These are phyloP conservation scores for Pomatorhinus ruficollis DNA, from an alignment of 2,113 vertebrate genomes.

Conservation along the genomic window DNA sequence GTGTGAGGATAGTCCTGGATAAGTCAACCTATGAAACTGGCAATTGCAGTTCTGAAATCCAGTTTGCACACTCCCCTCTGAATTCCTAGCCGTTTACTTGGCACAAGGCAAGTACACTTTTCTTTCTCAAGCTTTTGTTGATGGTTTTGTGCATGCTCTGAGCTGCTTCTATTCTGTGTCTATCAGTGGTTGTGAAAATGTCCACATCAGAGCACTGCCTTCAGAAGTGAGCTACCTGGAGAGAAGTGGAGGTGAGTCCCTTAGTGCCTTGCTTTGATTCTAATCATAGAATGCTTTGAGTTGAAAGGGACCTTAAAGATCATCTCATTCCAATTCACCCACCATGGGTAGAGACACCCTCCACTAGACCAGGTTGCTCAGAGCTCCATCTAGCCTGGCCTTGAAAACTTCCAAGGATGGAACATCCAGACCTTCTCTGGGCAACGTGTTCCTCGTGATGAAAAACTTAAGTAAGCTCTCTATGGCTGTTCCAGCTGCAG, in stretches of 20 bases:
- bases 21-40: background rate
- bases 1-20: background rate
- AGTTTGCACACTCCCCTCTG: fast-evolving
- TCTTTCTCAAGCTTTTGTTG: background rate
- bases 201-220: background rate
- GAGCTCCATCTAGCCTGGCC: background rate
- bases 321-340: background rate
- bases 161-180: background rate
- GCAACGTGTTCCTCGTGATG: background rate
- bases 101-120: background rate
- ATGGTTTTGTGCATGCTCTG: no score
- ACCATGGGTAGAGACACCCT: background rate
- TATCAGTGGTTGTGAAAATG: background rate
- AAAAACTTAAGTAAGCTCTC: background rate
- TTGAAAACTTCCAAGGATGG: background rate
- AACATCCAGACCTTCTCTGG: background rate
- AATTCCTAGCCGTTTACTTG: background rate
- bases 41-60: background rate
- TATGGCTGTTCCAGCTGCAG: background rate
- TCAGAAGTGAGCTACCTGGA: background rate
- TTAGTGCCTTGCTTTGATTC: background rate
- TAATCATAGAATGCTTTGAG: background rate
- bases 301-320: background rate
- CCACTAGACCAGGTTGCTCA: background rate
- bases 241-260: background rate